Evolutionary conservation across 2,797 vertebrate genomes (phyloP), one percentile per base, ranked within the genome.

Genomic region (Poecile montanus): DNA sequence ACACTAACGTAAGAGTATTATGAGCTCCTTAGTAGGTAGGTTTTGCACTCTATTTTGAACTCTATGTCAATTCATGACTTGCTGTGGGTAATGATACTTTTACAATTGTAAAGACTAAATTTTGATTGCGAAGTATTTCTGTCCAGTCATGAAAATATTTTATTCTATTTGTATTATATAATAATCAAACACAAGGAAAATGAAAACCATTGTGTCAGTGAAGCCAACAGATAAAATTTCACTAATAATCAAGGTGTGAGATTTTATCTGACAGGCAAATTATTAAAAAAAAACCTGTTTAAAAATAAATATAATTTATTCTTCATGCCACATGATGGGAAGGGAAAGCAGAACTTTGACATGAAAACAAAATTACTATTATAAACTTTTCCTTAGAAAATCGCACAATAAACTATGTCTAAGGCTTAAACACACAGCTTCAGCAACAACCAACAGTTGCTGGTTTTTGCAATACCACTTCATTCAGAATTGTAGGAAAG

Each of bases 211-310:
- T 10, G 15, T 13, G 19, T 50, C 29, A 32, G 10, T 47, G 29
- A 85, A 71, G 10, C 26, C 61, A 95, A 38, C 6, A 60, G 29
- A 50, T 36, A 76, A 68, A 73, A 63, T 44, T 40, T 25, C 32
- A 67, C 6, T 40, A 75, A 62, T 44, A 21, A 62, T 19, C 22
- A 1, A 1, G 8, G 2, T 3, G 1, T 5, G 30, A 34, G 25
- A 63, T 61, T 77, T 77, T 70, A 61, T 74, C 16, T 26, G 16
- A 76, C 8, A 85, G 7, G 4, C 1, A 80, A 86, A 67, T 40
- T 0, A 51, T 50, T 16, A 10, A 45, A 45, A 50, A 23, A 26
- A 8, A 62, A 3, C 1, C 38, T 9, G 2, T 11, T 84, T 11
- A 3, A 65, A 93, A 79, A 77, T 27, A 76, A 60, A 73, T 16